Evolutionary conservation across 2,888 invertebrate genomes (phyloP).

Genomic region (Epinotia brunnichana): DNA sequence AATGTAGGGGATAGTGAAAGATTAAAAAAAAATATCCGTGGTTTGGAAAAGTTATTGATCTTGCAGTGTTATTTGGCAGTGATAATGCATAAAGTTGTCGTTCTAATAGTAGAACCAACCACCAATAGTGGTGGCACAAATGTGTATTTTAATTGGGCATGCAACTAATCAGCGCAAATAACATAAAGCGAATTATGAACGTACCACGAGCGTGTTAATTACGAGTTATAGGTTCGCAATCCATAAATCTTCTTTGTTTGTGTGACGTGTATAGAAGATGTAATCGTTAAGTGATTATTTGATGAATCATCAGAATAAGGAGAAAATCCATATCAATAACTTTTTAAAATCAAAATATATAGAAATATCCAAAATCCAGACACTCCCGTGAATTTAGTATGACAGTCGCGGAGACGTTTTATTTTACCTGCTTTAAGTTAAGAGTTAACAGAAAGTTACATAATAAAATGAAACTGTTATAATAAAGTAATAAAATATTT

Average conservation of each 20-base stretch:
- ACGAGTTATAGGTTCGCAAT: background rate
- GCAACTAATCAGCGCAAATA: background rate
- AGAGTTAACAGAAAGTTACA: too few relatives aligned
- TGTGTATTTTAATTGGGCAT: background rate
- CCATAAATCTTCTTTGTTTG: background rate
- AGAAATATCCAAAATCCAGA: too few relatives aligned
- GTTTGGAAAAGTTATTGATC: background rate
- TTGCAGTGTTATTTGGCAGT: conserved; percentile 12
- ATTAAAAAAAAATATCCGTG: background rate
- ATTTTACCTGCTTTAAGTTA: too few relatives aligned
- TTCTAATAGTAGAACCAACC: too few relatives aligned
- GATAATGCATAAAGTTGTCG: background rate
- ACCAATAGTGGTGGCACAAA: too few relatives aligned
- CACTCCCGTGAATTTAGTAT: too few relatives aligned
- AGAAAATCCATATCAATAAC: too few relatives aligned
- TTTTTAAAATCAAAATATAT: too few relatives aligned
- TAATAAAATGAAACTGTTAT: too few relatives aligned
- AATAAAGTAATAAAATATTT: too few relatives aligned
- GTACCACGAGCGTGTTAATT: background rate
- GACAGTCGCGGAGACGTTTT: too few relatives aligned
- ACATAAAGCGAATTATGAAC: background rate
- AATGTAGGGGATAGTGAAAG: conserved; percentile 36
- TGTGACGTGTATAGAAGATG: background rate
- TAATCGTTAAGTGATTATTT: background rate
- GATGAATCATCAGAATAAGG: too few relatives aligned